A percentile compares a stretch with the other conserved stretches of the same genome.
phyloP scores from a whole-genome alignment of 2,113 vertebrate species.

The Gymnogyps californianus region DNA sequence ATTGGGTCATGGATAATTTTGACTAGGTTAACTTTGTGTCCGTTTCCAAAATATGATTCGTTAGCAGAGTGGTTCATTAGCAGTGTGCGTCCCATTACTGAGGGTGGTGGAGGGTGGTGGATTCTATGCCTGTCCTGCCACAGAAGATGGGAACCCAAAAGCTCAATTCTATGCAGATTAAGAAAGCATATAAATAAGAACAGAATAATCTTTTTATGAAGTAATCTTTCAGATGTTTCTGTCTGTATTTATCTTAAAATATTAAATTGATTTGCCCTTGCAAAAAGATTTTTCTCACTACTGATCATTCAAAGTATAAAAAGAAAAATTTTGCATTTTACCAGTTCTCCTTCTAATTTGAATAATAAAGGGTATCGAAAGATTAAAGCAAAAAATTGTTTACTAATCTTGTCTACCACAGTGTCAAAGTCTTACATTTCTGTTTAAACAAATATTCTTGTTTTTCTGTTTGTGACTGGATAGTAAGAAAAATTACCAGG shows the following conservation, averaged over 20 bases:
- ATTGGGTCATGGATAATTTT: not conserved
- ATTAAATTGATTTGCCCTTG: not conserved
- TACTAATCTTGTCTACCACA: not conserved
- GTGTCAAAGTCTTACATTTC: not conserved
- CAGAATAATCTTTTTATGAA: not conserved
- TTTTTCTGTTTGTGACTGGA: conserved; percentile 3
- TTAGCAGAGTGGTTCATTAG: not conserved
- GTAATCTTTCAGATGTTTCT: not conserved
- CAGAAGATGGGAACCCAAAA: not conserved
- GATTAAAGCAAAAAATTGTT: conserved; percentile 9
- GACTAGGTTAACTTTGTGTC: not conserved
- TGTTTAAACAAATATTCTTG: conserved; percentile 35
- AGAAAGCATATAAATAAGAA: not conserved
- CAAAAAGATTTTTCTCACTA: not conserved
- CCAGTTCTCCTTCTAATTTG: not conserved
- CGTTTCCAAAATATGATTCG: not conserved
- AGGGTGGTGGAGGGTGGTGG: not conserved
- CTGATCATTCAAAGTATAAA: conserved; percentile 6
- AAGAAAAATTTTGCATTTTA: conserved; percentile 15
- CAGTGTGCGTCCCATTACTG: not conserved
- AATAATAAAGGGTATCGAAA: not conserved
- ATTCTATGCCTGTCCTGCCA: not conserved
- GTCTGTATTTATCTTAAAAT: not conserved
- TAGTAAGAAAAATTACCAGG: not conserved
- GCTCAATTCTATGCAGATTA: not conserved